Conservation (phyloP, 2,888 invertebrate genomes). For the Mythimna albipuncta region DNA sequence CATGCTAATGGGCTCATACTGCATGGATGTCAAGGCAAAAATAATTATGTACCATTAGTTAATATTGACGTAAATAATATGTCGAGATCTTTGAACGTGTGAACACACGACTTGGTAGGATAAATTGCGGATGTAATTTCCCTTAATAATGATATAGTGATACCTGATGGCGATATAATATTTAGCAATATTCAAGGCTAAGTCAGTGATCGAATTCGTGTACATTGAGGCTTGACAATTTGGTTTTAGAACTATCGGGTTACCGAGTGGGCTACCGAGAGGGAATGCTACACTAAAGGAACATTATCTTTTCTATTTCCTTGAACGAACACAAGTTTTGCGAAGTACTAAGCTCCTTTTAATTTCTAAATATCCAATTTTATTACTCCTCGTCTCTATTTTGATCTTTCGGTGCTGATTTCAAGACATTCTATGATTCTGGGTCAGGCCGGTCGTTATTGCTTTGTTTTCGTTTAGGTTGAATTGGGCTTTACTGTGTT, state of each 20-base stretch:
- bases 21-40: constrained; percentile 29
- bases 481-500: constrained; percentile 3
- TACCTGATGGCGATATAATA: constrained; percentile 58
- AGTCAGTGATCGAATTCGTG: constrained; percentile 62
- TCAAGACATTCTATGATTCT: constrained; percentile 11
- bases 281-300: background rate
- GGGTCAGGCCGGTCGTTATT: constrained; percentile 20
- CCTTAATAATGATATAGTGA: constrained; percentile 58
- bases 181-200: constrained; percentile 64
- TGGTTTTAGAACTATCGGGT: constrained; percentile 49
- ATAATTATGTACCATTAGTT: constrained; percentile 20
- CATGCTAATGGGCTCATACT: constrained; percentile 17
- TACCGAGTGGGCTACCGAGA: constrained; percentile 27
- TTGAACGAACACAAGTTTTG: constrained; percentile 12
- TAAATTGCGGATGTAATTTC: constrained; percentile 63
- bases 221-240: constrained; percentile 53
- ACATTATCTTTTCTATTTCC: constrained; percentile 20
- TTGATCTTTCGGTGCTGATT: constrained; percentile 29
- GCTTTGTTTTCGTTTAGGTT: constrained; percentile 10
- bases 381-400: constrained; percentile 5
- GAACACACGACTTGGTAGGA: constrained; percentile 33
- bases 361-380: constrained; percentile 23
- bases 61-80: constrained; percentile 45
- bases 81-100: constrained; percentile 40
- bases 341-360: constrained; percentile 9